Evolutionary conservation across 1,140 invertebrate species (phyloP).

Genomic region (Aphelinus certus): DNA sequence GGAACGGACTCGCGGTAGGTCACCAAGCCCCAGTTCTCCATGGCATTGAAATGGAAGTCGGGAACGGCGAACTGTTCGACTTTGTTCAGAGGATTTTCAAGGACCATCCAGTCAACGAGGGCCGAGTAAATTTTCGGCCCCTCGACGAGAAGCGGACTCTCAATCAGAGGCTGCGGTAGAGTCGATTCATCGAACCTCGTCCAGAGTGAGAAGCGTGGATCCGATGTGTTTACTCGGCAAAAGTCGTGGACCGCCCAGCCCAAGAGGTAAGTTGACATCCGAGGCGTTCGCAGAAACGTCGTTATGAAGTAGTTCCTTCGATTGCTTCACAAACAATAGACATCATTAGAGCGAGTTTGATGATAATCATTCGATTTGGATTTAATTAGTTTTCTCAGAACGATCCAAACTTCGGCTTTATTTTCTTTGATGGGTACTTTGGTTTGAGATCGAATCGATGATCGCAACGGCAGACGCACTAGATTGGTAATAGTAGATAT

Average conservation of each 20-base stretch:
- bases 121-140: slow-evolving; percentile 39
- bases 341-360: no score
- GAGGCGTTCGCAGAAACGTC: slow-evolving; percentile 66
- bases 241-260: slow-evolving; percentile 82
- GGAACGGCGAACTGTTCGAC: slow-evolving; percentile 78
- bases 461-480: no score
- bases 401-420: no score
- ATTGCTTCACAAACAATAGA: slow-evolving; percentile 10
- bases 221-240: slow-evolving; percentile 46
- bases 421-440: no score
- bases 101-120: slow-evolving; percentile 37
- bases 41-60: slow-evolving; percentile 79
- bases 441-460: no score
- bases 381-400: background rate
- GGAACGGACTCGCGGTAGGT: slow-evolving; percentile 77
- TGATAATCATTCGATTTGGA: no score
- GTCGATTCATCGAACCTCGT: background rate
- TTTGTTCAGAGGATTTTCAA: slow-evolving; percentile 64
- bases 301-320: slow-evolving; percentile 44
- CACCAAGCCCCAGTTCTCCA: slow-evolving; percentile 78
- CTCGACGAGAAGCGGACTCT: slow-evolving; percentile 30
- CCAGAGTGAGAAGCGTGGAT: slow-evolving; percentile 16
- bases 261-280: slow-evolving; percentile 81
- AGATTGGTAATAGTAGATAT: no score
- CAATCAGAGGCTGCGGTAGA: background rate